Conservation (phyloP, 1,140 invertebrate genomes). For the Hypsibius dujardini region DNA sequence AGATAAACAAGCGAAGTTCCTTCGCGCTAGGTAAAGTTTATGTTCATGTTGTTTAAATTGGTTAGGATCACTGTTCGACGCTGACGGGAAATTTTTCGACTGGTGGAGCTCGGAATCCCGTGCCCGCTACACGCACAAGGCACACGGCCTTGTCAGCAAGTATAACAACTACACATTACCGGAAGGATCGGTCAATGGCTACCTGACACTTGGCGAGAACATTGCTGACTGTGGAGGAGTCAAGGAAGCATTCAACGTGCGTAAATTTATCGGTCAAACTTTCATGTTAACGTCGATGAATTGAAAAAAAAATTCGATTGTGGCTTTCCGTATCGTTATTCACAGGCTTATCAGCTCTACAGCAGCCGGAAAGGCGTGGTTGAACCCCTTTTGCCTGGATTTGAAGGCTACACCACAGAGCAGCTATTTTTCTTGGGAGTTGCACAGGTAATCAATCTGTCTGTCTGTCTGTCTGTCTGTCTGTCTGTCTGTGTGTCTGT, state of each 20-base stretch:
- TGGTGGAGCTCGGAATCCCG: not conserved
- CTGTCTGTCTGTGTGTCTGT: no score
- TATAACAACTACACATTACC: constrained; percentile 32
- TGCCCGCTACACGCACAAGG: not conserved
- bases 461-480: constrained; percentile 1
- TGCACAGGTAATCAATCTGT: not conserved
- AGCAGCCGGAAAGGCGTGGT: constrained; percentile 7
- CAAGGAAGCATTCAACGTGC: constrained; percentile 28
- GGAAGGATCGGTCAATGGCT: constrained; percentile 29
- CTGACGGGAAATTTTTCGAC: not conserved
- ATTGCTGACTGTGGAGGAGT: constrained; percentile 39
- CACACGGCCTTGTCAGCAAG: constrained; percentile 35
- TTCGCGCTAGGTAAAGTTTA: no score
- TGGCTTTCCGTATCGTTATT: not conserved
- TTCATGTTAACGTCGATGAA: constrained; percentile 27
- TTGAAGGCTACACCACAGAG: not conserved
- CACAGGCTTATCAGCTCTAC: constrained; percentile 19
- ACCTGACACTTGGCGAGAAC: constrained; percentile 36
- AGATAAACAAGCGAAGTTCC: no score
- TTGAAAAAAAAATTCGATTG: not conserved
- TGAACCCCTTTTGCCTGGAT: not conserved
- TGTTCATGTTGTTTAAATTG: no score
- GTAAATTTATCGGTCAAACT: not conserved
- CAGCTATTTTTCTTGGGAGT: not conserved
- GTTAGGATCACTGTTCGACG: not conserved